Percentiles rank a stretch among this genome's conserved stretches.
Conservation (phyloP, 2,797 vertebrate species). For the Macroramphosus scolopax region DNA sequence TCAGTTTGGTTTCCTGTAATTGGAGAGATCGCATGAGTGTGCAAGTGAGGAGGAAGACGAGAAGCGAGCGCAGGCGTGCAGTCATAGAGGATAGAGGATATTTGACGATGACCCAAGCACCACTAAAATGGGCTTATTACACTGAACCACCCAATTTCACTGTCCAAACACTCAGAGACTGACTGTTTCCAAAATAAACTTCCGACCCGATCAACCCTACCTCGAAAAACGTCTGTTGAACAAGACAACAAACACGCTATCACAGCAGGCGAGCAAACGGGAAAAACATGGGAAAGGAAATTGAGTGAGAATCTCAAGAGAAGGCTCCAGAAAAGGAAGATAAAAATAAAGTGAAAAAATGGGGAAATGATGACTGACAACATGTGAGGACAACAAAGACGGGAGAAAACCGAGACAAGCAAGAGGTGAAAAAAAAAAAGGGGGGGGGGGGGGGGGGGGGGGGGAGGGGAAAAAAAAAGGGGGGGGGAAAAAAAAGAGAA, state of each 20-base stretch:
- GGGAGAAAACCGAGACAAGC: conserved; percentile 19
- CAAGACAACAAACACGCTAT: conserved; percentile 14
- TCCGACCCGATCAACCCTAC: conserved; percentile 16
- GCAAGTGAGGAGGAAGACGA: conserved; percentile 14
- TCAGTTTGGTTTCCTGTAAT: conserved; percentile 67
- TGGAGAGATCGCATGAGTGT: conserved; percentile 37
- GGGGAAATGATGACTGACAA: conserved; percentile 6
- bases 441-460: too few species aligned
- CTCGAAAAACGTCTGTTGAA: conserved; percentile 2
- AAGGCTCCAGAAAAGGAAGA: not conserved
- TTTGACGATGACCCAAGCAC: conserved; percentile 53
- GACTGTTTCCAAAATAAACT: conserved; percentile 36
- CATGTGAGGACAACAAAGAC: conserved; percentile 20
- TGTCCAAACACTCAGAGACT: conserved; percentile 40
- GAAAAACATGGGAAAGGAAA: conserved; percentile 10
- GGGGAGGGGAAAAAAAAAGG: too few species aligned
- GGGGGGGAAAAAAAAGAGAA: too few species aligned
- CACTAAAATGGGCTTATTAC: conserved; percentile 63
- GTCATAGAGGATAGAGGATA: conserved; percentile 46
- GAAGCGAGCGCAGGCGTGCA: conserved; percentile 17
- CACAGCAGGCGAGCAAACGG: conserved; percentile 12
- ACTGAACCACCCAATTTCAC: conserved; percentile 49
- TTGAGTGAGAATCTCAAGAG: not conserved
- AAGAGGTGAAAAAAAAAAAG: conserved; percentile 18
- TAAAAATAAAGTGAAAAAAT: conserved; percentile 2